A percentile compares a stretch with the other conserved stretches of the same genome.
phyloP scores from a whole-genome alignment of 2,113 vertebrate species.

The Brachyhypopomus gauderio region DNA sequence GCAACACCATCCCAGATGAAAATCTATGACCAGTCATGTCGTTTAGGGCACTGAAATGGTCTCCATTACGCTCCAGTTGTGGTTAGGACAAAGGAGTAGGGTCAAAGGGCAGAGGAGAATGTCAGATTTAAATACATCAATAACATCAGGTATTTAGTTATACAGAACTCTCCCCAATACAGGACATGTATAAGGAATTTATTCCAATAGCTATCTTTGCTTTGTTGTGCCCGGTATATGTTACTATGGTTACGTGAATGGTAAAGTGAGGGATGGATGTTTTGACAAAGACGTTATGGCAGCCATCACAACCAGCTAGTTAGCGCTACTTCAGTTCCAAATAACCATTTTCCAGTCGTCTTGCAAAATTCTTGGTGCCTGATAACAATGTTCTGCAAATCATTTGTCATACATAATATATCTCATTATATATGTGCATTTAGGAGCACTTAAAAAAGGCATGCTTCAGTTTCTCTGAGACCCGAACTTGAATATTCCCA shows the following conservation, averaged over 20 bases:
- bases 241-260: no score
- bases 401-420: conserved; percentile 23
- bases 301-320: no score
- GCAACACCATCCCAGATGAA: conserved; percentile 47
- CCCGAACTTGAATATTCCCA: neutral
- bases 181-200: no score
- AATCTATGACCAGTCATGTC: conserved; percentile 23
- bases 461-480: neutral
- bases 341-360: no score
- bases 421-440: conserved; percentile 3
- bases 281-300: no score
- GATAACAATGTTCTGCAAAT: conserved; percentile 10
- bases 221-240: no score
- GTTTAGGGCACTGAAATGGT: neutral
- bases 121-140: conserved; percentile 16
- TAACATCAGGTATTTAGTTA: conserved; percentile 12
- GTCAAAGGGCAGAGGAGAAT: neutral
- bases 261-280: no score
- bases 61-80: conserved; percentile 29
- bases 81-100: neutral
- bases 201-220: no score
- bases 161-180: no score
- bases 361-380: neutral
- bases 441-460: neutral
- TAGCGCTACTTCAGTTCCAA: no score